Conservation (phyloP, 2,113 vertebrate species). For the Heterotilapia buettikoferi region DNA sequence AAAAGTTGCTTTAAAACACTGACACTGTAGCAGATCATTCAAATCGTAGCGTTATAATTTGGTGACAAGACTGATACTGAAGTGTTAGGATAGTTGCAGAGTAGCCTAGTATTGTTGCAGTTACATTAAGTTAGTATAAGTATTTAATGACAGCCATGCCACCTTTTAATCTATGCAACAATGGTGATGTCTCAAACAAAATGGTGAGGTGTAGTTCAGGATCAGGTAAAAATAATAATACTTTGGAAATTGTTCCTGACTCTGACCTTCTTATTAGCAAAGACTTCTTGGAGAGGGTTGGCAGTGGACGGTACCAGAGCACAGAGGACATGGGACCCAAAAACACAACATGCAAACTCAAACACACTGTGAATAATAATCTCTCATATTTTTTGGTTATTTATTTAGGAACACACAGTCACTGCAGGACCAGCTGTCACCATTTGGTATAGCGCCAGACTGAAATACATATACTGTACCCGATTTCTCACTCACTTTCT, state of each 20-base stretch:
- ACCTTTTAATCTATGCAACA: not conserved
- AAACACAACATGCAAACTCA: not conserved
- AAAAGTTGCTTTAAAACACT: not conserved
- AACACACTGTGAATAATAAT: not conserved
- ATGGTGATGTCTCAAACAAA: not conserved
- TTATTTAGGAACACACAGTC: not conserved
- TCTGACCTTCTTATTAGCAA: not conserved
- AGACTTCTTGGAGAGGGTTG: not conserved
- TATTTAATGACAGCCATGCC: not conserved
- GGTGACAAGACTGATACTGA: not conserved
- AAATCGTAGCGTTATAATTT: not conserved
- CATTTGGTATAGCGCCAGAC: not conserved
- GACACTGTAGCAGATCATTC: rapidly evolving
- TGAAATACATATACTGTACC: not conserved
- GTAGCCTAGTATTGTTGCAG: not conserved
- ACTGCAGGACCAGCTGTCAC: conserved; percentile 9
- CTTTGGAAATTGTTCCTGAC: not conserved
- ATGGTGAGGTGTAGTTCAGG: not conserved
- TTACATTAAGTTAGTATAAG: not conserved
- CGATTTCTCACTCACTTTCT: not conserved
- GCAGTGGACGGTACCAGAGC: not conserved
- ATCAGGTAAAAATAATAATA: not conserved
- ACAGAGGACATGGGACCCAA: not conserved
- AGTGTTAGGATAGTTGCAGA: not conserved
- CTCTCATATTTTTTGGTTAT: not conserved